phyloP scores from a whole-genome alignment of 2,797 vertebrate species.

The Mormyrus proboscirostris region DNA sequence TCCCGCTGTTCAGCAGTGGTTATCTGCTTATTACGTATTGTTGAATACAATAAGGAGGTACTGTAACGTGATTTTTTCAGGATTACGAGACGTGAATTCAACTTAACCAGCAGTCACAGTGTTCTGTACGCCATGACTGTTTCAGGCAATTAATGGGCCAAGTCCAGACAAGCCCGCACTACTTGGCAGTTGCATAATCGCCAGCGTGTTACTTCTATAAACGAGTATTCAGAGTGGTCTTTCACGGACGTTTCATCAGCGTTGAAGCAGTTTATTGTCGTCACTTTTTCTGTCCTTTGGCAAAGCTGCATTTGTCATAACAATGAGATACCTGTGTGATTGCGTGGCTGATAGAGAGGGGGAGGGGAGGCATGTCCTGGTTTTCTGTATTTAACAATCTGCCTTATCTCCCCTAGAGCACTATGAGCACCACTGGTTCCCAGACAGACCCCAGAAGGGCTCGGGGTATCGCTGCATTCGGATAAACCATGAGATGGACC shows the following conservation, averaged over 20 bases:
- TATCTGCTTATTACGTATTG: neutral
- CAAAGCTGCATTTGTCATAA: neutral
- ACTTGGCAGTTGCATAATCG: neutral
- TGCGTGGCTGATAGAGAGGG: neutral
- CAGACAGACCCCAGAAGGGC: constrained; percentile 71
- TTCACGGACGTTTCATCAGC: neutral
- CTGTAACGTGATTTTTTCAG: neutral
- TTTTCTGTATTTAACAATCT: neutral
- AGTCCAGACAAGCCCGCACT: neutral
- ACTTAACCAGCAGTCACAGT: neutral
- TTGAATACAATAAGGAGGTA: neutral
- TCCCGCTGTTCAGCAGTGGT: neutral
- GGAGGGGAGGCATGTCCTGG: neutral
- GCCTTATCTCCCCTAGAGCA: constrained; percentile 54
- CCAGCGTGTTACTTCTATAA: neutral
- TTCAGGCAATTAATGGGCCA: neutral
- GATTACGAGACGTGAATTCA: neutral
- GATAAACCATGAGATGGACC: constrained; percentile 79
- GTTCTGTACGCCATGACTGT: neutral
- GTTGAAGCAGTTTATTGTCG: neutral
- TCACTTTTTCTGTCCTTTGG: neutral
- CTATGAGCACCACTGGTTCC: constrained; percentile 78
- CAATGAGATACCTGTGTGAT: neutral
- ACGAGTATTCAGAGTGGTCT: neutral
- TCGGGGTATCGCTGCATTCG: constrained; percentile 79